Conservation (phyloP, 2,113 vertebrate genomes). For the Cryptoleucopteryx plumbea region DNA sequence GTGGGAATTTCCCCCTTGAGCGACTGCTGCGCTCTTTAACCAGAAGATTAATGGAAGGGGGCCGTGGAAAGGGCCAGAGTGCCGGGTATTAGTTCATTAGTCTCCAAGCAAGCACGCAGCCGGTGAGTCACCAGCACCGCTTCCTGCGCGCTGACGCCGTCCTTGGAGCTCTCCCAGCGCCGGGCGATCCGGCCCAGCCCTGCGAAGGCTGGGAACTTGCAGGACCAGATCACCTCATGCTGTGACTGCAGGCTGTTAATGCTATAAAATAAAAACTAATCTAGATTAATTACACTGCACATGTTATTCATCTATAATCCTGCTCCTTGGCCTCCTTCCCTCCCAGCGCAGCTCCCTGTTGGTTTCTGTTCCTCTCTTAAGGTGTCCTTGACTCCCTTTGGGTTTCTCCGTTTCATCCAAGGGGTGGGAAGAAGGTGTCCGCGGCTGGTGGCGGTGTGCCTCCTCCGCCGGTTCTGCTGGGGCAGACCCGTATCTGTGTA, state of each 20-base stretch:
- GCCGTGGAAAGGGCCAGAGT: constrained; percentile 17
- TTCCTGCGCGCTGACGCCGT: neutral
- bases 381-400: neutral
- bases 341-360: neutral
- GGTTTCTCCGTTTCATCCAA: neutral
- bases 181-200: neutral
- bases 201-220: neutral
- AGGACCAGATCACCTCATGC: neutral
- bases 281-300: constrained; percentile 25
- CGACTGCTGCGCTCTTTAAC: neutral
- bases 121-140: constrained; percentile 30
- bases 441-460: neutral
- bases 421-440: neutral
- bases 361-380: neutral
- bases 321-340: neutral
- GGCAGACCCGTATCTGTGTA: fast-evolving
- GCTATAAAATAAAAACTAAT: constrained; percentile 21
- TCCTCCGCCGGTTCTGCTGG: fast-evolving
- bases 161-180: constrained; percentile 13
- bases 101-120: neutral
- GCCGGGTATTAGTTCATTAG: neutral
- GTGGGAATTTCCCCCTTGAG: constrained; percentile 25
- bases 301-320: neutral
- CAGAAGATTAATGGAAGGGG: constrained; percentile 16
- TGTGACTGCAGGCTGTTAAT: neutral